Conservation (phyloP, 2,113 vertebrate genomes). For the Engraulis encrasicolus region DNA sequence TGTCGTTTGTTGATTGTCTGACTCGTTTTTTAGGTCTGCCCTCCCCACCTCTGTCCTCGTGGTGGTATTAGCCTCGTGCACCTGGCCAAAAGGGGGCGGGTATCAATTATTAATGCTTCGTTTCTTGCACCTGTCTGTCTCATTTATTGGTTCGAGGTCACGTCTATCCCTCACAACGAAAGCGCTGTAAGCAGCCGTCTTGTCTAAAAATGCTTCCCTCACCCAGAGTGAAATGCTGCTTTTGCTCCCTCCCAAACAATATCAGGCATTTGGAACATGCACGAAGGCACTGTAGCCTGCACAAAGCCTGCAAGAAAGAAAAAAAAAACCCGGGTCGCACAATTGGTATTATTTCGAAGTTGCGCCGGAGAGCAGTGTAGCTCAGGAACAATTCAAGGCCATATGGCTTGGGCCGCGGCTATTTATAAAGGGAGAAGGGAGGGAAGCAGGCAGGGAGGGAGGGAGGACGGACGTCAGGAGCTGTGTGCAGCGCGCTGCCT, state of each 20-base stretch:
- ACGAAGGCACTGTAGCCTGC: not conserved
- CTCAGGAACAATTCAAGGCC: slow-evolving; percentile 54
- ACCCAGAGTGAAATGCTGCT: not conserved
- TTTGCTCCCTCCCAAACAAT: not conserved
- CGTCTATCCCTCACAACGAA: not conserved
- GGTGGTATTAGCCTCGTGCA: slow-evolving; percentile 40
- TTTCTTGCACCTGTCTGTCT: slow-evolving; percentile 31
- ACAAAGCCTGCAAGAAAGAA: slow-evolving; percentile 22
- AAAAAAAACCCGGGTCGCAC: not conserved
- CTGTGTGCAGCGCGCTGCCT: slow-evolving; percentile 61
- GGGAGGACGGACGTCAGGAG: slow-evolving; percentile 64
- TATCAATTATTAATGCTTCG: slow-evolving; percentile 7
- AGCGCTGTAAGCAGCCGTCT: not conserved
- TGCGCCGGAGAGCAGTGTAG: slow-evolving; percentile 1
- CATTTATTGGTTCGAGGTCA: not conserved
- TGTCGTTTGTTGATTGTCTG: slow-evolving; percentile 17
- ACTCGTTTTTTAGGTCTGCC: not conserved
- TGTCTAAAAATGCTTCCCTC: not conserved
- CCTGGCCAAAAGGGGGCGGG: slow-evolving; percentile 27
- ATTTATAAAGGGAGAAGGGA: slow-evolving; percentile 68
- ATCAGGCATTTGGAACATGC: not conserved
- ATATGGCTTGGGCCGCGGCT: slow-evolving; percentile 59
- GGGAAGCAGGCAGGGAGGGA: too few relatives aligned
- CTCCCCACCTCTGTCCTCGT: not conserved
- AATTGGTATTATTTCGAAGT: slow-evolving; percentile 31